These are phyloP conservation scores for Ophonus ardosiacus DNA, from an alignment of 2,888 invertebrate species.

Conservation along the genomic window DNA sequence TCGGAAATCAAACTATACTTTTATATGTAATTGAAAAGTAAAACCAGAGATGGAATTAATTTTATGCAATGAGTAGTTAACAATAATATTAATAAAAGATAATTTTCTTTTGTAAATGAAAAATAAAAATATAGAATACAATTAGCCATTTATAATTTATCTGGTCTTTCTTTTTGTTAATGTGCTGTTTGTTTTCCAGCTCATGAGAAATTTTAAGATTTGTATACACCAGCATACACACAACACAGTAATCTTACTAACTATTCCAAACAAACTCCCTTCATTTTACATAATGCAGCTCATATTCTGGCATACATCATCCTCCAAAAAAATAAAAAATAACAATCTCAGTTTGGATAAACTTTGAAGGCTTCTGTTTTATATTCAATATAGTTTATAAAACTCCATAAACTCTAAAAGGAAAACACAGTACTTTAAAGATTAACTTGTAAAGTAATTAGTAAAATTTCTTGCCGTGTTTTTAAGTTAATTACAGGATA, in stretches of 20 bases:
- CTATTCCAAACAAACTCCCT: not conserved
- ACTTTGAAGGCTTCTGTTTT: conserved; percentile 18
- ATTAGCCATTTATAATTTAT: no score
- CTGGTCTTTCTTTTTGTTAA: no score
- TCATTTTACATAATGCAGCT: not conserved
- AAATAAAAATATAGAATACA: no score
- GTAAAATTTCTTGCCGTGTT: not conserved
- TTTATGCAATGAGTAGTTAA: no score
- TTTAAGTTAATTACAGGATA: not conserved
- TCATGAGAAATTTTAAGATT: no score
- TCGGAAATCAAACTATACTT: no score
- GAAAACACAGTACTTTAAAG: not conserved
- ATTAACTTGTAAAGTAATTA: not conserved
- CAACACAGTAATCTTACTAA: not conserved
- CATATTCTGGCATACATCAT: not conserved
- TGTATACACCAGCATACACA: not conserved
- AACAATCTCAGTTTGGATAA: conserved; percentile 2
- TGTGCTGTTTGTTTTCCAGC: no score
- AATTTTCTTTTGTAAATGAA: no score
- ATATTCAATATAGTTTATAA: conserved; percentile 30
- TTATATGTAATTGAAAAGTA: no score
- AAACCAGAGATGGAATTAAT: no score
- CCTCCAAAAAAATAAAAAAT: not conserved
- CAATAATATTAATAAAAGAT: no score
- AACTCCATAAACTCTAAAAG: not conserved